Percentiles rank a stretch among this genome's conserved stretches.
phyloP scores from a whole-genome alignment of 2,888 invertebrate species.

The Nomada fucata region DNA sequence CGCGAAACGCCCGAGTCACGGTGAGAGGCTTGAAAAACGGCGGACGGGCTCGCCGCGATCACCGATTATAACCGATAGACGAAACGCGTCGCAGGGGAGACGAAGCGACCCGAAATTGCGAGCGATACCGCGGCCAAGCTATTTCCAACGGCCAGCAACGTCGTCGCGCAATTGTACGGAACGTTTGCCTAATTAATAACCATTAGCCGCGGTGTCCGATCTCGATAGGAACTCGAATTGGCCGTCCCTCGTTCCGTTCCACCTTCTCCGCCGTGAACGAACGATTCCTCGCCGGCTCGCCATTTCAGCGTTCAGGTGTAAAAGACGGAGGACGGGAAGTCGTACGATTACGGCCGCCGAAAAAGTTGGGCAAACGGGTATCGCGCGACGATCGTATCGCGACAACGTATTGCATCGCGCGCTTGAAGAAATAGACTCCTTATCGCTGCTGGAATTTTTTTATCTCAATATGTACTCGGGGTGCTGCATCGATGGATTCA shows the following conservation, averaged over 20 bases:
- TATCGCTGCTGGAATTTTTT: not conserved
- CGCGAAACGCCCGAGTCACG: not conserved
- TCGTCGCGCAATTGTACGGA: slow-evolving; percentile 77
- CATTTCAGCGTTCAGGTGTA: too few relatives aligned
- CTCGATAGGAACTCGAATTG: slow-evolving; percentile 34
- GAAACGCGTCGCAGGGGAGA: slow-evolving; percentile 27
- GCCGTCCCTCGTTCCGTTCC: slow-evolving; percentile 34
- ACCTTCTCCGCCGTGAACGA: slow-evolving; percentile 40
- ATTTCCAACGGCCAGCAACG: slow-evolving; percentile 79
- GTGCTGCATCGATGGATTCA: not conserved
- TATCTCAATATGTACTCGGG: not conserved
- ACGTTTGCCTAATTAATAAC: slow-evolving; percentile 82
- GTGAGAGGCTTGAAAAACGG: not conserved
- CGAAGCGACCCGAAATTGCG: slow-evolving; percentile 67
- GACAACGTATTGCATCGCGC: not conserved
- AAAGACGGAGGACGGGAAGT: not conserved
- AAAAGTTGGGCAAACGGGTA: not conserved
- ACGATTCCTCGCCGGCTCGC: slow-evolving; percentile 1
- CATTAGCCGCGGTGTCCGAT: slow-evolving; percentile 73
- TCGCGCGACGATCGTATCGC: not conserved
- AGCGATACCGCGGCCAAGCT: slow-evolving; percentile 68
- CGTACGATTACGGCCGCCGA: not conserved
- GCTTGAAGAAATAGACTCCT: not conserved
- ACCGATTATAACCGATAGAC: slow-evolving; percentile 28
- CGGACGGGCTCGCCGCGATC: not conserved